These are phyloP conservation scores for Cuculus canorus DNA, from an alignment of 2,797 vertebrate genomes.

Conservation along the genomic window DNA sequence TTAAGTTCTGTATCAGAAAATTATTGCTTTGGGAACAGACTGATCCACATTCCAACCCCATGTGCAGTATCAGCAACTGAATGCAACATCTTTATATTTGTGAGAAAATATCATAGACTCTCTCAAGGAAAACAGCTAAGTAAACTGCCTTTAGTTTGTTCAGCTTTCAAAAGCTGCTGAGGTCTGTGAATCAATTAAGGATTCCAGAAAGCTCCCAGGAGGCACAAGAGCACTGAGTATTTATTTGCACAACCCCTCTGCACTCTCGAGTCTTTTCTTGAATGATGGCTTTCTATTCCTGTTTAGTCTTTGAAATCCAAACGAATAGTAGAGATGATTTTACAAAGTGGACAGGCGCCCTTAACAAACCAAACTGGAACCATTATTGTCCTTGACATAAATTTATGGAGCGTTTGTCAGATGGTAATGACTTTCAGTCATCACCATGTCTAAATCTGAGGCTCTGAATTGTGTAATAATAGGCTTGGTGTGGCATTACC, in stretches of 20 bases:
- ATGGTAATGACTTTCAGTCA: slow-evolving; percentile 70
- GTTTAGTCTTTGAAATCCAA: slow-evolving; percentile 26
- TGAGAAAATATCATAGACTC: not conserved
- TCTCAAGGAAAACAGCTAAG: not conserved
- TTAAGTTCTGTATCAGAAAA: slow-evolving; percentile 16
- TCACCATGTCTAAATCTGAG: slow-evolving; percentile 36
- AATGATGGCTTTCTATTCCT: slow-evolving; percentile 6
- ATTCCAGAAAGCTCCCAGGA: slow-evolving; percentile 5
- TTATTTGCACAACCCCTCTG: not conserved
- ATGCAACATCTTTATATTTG: not conserved
- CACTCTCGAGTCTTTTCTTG: not conserved
- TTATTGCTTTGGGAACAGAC: not conserved
- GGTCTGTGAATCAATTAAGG: slow-evolving; percentile 23
- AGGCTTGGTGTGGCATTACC: slow-evolving; percentile 56
- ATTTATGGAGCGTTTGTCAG: slow-evolving; percentile 69
- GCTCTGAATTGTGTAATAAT: slow-evolving; percentile 60
- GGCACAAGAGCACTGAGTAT: not conserved
- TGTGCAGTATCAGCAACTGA: not conserved
- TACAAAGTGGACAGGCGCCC: slow-evolving; percentile 8
- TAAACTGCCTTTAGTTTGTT: slow-evolving; percentile 5
- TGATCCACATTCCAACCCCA: not conserved
- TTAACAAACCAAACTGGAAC: slow-evolving; percentile 27
- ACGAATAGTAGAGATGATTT: slow-evolving; percentile 9
- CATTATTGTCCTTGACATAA: slow-evolving; percentile 53
- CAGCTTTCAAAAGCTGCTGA: not conserved